Evolutionary conservation across 2,113 vertebrate species (phyloP).

Genomic region (Naja naja): DNA sequence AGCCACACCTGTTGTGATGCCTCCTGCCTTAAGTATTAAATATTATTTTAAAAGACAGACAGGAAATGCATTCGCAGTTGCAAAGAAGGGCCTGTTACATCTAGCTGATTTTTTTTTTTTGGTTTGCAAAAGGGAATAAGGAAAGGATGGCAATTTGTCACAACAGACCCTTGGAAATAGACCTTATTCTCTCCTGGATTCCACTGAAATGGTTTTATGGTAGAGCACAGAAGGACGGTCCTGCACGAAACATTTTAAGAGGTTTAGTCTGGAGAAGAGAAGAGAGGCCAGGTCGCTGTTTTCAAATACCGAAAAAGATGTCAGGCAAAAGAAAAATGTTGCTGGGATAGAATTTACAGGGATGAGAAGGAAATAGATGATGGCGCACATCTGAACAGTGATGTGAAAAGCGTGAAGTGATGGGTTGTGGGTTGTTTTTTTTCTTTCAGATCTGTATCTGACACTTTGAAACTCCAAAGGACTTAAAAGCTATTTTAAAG

Average conservation of each 20-base stretch:
- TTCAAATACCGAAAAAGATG: not conserved
- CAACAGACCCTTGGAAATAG: not conserved
- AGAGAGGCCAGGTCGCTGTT: not conserved
- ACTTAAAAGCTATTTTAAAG: not conserved
- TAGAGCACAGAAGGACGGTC: not conserved
- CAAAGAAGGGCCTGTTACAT: not conserved
- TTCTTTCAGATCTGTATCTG: not conserved
- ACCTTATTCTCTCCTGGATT: not conserved
- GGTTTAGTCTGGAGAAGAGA: not conserved
- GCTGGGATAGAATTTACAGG: not conserved
- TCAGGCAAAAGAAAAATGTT: not conserved
- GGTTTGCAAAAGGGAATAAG: not conserved
- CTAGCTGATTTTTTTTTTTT: not conserved
- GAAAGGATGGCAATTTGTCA: not conserved
- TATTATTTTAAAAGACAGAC: not conserved
- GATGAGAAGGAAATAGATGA: not conserved
- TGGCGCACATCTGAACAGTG: not conserved
- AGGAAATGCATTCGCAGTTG: not conserved
- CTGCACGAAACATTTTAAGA: not conserved
- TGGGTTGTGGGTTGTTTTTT: not conserved
- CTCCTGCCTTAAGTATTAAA: not conserved
- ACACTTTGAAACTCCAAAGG: not conserved
- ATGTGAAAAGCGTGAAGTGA: not conserved
- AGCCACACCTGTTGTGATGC: not conserved
- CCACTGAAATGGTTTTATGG: not conserved